Conservation (phyloP, 2,113 vertebrate species). For the Forbesichthys agassizii region DNA sequence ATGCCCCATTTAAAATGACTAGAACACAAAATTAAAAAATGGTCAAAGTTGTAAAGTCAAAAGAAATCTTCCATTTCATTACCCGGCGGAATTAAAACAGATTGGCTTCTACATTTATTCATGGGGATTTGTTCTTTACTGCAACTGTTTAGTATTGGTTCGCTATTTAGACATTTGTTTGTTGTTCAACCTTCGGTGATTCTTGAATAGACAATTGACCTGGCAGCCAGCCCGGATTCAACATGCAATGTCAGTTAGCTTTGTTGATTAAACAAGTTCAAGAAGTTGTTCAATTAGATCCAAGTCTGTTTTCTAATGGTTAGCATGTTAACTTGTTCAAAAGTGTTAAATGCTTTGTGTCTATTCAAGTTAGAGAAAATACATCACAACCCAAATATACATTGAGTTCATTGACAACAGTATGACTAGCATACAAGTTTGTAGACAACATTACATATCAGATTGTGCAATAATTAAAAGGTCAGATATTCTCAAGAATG, state of each 20-base stretch:
- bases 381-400: no score
- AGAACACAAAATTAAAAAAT: conserved; percentile 19
- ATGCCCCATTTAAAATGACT: conserved; percentile 22
- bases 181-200: conserved; percentile 47
- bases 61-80: conserved; percentile 31
- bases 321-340: no score
- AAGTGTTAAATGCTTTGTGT: no score
- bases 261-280: no score
- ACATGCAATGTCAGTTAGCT: not conserved
- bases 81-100: conserved; percentile 38
- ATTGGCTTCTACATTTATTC: conserved; percentile 44
- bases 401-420: no score
- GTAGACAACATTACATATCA: no score
- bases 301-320: not conserved
- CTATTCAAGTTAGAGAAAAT: no score
- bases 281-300: conserved; percentile 34
- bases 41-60: conserved; percentile 28
- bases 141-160: not conserved
- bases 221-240: conserved; percentile 37
- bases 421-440: no score
- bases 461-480: no score
- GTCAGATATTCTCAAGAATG: no score
- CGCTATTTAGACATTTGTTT: conserved; percentile 41
- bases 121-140: conserved; percentile 48
- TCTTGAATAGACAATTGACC: conserved; percentile 53